Base-by-base conservation (phyloP, 1,140 invertebrate species). In the Drosophila micromelanica region DNA sequence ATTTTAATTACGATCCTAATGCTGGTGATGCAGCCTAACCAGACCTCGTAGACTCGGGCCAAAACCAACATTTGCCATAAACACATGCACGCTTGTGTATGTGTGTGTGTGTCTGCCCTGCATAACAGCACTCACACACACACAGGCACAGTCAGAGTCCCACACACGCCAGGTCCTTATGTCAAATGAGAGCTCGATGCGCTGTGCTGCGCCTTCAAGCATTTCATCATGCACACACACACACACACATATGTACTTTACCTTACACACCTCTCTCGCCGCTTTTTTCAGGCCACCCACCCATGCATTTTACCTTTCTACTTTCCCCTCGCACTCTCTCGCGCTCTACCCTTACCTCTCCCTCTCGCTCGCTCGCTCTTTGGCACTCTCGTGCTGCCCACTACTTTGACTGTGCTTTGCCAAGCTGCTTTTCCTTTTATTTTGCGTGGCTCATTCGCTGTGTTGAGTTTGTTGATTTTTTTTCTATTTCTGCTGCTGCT, bases 401-500 rank as follows among this genome's bases (percentile, higher is more conserved):
- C 45, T 62, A 57, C 69, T 74, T 57, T 57, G 54, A 43, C 45
- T 64, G 61, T 57, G 38, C 54, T 45, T 56, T 70, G 51, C 40
- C 57, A 61, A 61, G 69, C 57, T 68, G 70, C 40, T 75, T 78
- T 71, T 77, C 71, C 73, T 69, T 76, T 69, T 63, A 69, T 70
- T 77, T 77, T 77, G 74, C 73, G 69, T 76, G 69, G 55, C 51
- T 76, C 73, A 65, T 71, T 75, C 60, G 60, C 55, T 55, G 35
- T 51, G 48, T 54, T 43, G 52, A 45, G 48, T 73, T 74, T 63
- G 52, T 55, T 55, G 52, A 55, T 55, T 75, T 76, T 56, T 60
- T 8, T 61, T n/a, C n/a, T n/a, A n/a, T n/a, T n/a, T n/a, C 15
- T 38, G 15, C 15, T 54, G 51, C 32, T 54, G 27, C 27, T 45